Evolutionary conservation across 2,113 vertebrate species (phyloP).

Genomic region (Tachysurus vachellii): DNA sequence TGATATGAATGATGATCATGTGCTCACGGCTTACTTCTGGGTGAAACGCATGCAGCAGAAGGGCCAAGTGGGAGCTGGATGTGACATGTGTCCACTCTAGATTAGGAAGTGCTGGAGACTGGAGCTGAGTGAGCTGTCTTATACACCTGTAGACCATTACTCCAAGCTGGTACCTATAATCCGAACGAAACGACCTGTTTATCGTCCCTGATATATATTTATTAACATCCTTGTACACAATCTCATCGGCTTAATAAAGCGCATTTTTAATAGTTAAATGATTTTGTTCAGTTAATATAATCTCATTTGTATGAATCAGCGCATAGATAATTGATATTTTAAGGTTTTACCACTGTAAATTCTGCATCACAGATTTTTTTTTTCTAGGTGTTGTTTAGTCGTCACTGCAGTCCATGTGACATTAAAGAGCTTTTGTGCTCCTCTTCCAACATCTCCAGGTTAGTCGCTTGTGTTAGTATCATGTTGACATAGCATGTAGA

Average conservation of each 20-base stretch:
- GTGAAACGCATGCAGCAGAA: conserved; percentile 43
- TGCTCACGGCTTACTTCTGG: background rate
- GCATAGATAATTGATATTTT: background rate
- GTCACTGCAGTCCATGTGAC: conserved; percentile 77
- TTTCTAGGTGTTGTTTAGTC: conserved; percentile 76
- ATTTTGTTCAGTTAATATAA: background rate
- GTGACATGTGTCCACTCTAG: conserved; percentile 67
- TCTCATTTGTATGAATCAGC: background rate
- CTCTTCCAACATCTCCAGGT: conserved; percentile 77
- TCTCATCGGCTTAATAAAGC: background rate
- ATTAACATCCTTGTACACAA: background rate
- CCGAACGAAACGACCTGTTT: background rate
- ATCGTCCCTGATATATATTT: background rate
- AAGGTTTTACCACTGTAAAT: background rate
- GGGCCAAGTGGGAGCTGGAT: conserved; percentile 61
- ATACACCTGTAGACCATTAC: conserved; percentile 34
- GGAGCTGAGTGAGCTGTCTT: conserved; percentile 38
- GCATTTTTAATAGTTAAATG: background rate
- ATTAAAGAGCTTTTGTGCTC: conserved; percentile 79
- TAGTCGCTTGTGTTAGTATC: conserved; percentile 31
- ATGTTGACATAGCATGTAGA: background rate
- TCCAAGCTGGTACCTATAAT: background rate
- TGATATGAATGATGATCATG: background rate
- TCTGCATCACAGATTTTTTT: conserved; percentile 5
- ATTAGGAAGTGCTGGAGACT: conserved; percentile 31